A percentile compares a stretch with the other conserved stretches of the same genome.
These are phyloP conservation scores for Lordiphosa fenestrarum DNA, from an alignment of 2,888 invertebrate genomes.

Conservation along the genomic window DNA sequence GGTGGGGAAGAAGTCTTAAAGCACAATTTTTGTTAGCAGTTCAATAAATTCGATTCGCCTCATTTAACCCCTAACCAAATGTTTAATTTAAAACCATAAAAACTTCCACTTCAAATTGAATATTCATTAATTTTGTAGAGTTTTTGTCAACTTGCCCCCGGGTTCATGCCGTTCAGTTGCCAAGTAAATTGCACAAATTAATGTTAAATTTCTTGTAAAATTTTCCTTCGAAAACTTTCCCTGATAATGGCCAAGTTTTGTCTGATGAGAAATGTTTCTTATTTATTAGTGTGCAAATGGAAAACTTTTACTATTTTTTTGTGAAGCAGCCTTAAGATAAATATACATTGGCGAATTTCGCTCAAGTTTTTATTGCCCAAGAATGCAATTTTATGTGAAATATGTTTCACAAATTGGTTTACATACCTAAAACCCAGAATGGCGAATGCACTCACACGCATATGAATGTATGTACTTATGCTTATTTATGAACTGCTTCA, in stretches of 20 bases:
- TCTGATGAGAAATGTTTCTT: slow-evolving; percentile 46
- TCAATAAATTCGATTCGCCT: too few species aligned
- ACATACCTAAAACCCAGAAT: slow-evolving; percentile 29
- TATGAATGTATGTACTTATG: slow-evolving; percentile 20
- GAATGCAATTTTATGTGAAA: slow-evolving; percentile 20
- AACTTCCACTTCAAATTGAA: slow-evolving; percentile 51
- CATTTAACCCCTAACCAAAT: too few species aligned
- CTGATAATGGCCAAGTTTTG: slow-evolving; percentile 64
- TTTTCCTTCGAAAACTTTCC: slow-evolving; percentile 39
- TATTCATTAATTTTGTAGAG: slow-evolving; percentile 46
- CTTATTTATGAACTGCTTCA: slow-evolving; percentile 67
- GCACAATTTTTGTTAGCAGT: too few species aligned
- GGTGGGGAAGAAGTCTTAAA: not conserved
- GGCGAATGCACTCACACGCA: slow-evolving; percentile 18
- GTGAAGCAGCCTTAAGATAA: slow-evolving; percentile 7
- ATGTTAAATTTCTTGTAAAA: slow-evolving; percentile 71
- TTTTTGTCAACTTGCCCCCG: slow-evolving; percentile 10
- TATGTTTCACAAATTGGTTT: slow-evolving; percentile 45
- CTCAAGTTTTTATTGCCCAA: slow-evolving; percentile 47
- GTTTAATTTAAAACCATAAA: slow-evolving; percentile 21
- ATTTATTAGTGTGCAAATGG: slow-evolving; percentile 39
- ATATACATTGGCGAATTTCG: slow-evolving; percentile 22
- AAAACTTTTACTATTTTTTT: slow-evolving; percentile 14
- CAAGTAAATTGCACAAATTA: slow-evolving; percentile 61
- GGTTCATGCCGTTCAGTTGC: slow-evolving; percentile 31